A percentile compares a stretch with the other conserved stretches of the same genome.
These are phyloP conservation scores for Platyura marginata DNA, from an alignment of 1,140 invertebrate genomes.

Conservation along the genomic window DNA sequence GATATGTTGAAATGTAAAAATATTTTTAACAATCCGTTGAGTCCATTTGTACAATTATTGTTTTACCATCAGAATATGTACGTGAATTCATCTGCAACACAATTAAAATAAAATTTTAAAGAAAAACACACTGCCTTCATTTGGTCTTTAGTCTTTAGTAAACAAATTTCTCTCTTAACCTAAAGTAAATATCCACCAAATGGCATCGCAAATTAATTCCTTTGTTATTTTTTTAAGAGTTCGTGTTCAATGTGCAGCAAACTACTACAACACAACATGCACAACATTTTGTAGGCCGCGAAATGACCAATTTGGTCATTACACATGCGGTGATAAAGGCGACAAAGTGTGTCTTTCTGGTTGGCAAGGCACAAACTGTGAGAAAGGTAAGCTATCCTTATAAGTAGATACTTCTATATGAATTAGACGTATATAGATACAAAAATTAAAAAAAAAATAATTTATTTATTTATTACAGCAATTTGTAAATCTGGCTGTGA, in stretches of 20 bases:
- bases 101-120: too few relatives aligned
- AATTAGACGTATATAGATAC: neutral
- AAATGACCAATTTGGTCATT: constrained; percentile 88
- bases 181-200: too few relatives aligned
- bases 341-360: constrained; percentile 81
- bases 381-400: constrained; percentile 44
- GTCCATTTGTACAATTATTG: too few relatives aligned
- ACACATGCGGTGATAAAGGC: constrained; percentile 71
- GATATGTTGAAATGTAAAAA: too few relatives aligned
- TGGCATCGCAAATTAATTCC: too few relatives aligned
- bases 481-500: constrained; percentile 81
- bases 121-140: too few relatives aligned
- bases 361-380: constrained; percentile 86
- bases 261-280: constrained; percentile 91
- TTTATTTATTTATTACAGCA: constrained; percentile 30
- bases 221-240: too few relatives aligned
- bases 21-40: too few relatives aligned
- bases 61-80: too few relatives aligned
- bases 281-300: constrained; percentile 80
- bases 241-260: constrained; percentile 71
- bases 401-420: neutral
- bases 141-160: too few relatives aligned
- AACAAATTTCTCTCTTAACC: too few relatives aligned
- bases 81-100: too few relatives aligned
- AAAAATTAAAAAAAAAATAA: neutral